A percentile compares a stretch with the other conserved stretches of the same genome.
Evolutionary conservation across 2,888 invertebrate genomes (phyloP).

Genomic region (Heliconius erato): DNA sequence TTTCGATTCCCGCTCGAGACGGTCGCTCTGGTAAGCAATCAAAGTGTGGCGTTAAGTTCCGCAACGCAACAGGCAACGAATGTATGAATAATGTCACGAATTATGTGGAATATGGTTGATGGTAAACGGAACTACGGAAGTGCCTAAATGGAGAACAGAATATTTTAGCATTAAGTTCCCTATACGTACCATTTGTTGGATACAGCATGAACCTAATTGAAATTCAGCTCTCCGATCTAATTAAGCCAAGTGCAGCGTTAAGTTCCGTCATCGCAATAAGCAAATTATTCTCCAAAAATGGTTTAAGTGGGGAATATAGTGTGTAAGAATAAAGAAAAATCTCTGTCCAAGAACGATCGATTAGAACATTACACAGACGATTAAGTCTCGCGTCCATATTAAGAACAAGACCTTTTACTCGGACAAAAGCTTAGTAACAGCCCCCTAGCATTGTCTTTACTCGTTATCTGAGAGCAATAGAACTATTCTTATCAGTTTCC

Average conservation of each 20-base stretch:
- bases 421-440: constrained; percentile 17
- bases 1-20: no score
- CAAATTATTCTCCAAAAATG: neutral
- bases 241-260: neutral
- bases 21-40: no score
- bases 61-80: no score
- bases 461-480: constrained; percentile 14
- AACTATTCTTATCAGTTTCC: constrained; percentile 26
- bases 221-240: neutral
- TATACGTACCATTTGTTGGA: no score
- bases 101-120: no score
- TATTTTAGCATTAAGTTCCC: no score
- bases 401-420: constrained; percentile 18
- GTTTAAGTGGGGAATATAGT: neutral
- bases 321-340: neutral
- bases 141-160: no score
- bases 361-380: constrained; percentile 24
- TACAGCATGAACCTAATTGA: no score
- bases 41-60: no score
- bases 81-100: no score
- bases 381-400: constrained; percentile 21
- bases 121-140: no score
- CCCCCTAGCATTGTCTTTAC: constrained; percentile 1
- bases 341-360: constrained; percentile 7
- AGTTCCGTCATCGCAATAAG: neutral